Percentiles rank a stretch among this genome's conserved stretches.
phyloP scores from a whole-genome alignment of 2,888 invertebrate genomes.

The Sylvicola fuscatus region DNA sequence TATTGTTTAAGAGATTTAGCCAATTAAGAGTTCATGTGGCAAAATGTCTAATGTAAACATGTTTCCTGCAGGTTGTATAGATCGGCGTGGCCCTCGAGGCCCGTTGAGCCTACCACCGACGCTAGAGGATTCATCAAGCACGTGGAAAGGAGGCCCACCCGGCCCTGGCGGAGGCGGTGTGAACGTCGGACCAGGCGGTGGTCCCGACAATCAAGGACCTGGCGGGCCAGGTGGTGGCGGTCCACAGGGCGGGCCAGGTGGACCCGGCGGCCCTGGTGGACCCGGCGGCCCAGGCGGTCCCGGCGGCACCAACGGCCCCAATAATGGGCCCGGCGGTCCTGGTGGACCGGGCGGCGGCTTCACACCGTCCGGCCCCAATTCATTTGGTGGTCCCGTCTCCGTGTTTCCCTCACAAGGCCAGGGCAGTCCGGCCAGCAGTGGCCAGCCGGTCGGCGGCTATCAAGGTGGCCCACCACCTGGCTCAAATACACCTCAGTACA shows the following conservation, averaged over 20 bases:
- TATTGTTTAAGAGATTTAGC: too few relatives aligned
- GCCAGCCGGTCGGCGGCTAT: slow-evolving; percentile 32
- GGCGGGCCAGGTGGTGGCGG: slow-evolving; percentile 52
- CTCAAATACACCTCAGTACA: slow-evolving; percentile 63
- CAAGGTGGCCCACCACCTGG: slow-evolving; percentile 45
- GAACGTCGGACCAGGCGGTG: too few relatives aligned
- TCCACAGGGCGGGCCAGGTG: slow-evolving; percentile 47
- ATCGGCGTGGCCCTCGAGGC: slow-evolving; percentile 14
- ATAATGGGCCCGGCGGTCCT: slow-evolving; percentile 39
- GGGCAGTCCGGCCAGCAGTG: slow-evolving; percentile 53
- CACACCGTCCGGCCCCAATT: slow-evolving; percentile 28
- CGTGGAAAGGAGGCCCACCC: too few relatives aligned
- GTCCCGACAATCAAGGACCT: slow-evolving; percentile 15
- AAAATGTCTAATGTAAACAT: not conserved
- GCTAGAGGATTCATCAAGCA: slow-evolving; percentile 36
- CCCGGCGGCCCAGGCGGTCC: slow-evolving; percentile 44
- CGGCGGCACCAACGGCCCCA: slow-evolving; percentile 37
- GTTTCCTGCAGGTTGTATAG: not conserved
- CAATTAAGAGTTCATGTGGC: not conserved
- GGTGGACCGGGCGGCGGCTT: slow-evolving; percentile 42
- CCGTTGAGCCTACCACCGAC: slow-evolving; percentile 46
- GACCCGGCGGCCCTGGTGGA: slow-evolving; percentile 53
- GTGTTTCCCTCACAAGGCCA: slow-evolving; percentile 50
- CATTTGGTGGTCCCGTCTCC: slow-evolving; percentile 28
- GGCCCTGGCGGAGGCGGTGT: too few relatives aligned